Evolutionary conservation across 2,888 invertebrate genomes (phyloP), one percentile per base, ranked within the genome.

Genomic region (Phania funesta): DNA sequence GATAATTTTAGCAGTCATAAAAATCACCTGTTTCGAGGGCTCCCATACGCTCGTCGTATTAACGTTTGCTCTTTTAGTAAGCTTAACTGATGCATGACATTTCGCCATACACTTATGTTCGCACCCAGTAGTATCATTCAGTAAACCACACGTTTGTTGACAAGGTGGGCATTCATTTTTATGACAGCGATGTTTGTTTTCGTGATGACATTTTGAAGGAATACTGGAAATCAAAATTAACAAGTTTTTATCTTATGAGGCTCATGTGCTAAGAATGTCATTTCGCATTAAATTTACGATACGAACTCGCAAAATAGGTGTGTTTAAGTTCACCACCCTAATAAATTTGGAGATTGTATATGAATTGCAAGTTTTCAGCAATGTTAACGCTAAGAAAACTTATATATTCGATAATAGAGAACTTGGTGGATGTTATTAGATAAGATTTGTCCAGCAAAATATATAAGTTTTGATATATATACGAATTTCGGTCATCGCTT

Each of bases 171-270:
- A 98, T 35, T 94, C 93, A 0, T 95, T 95, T 86, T 95, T 95
- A 89, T 98, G 97, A 87, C 97, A 98, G 60, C 92, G 92, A 89
- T 97, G 97, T 16, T 92, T 92, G 84, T 95, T 94, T 77, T 95
- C 93, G 89, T 98, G 98, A 86, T 97, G 96, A 91, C 98, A 98
- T 88, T 95, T 95, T 3, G 97, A 94, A 38, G 95, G 94, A 56
- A 94, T 92, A 86, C 95, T 90, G 73, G 7, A 67, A 29, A 26
- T 16, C 0, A 48, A 48, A 24, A 48, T 48, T 35, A 13, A 11
- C 29, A 22, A 46, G n/a, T 38, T 35, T 13, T 58, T 75, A 87
- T 91, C 20, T 9, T 35, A 29, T 9, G 16, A 13, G 7, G 18
- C n/a, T n/a, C n/a, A n/a, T n/a, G n/a, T n/a, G n/a, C n/a, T n/a